A percentile compares a stretch with the other conserved stretches of the same genome.
Evolutionary conservation across 2,888 invertebrate genomes (phyloP).

Genomic region (Ophioninae sp.): DNA sequence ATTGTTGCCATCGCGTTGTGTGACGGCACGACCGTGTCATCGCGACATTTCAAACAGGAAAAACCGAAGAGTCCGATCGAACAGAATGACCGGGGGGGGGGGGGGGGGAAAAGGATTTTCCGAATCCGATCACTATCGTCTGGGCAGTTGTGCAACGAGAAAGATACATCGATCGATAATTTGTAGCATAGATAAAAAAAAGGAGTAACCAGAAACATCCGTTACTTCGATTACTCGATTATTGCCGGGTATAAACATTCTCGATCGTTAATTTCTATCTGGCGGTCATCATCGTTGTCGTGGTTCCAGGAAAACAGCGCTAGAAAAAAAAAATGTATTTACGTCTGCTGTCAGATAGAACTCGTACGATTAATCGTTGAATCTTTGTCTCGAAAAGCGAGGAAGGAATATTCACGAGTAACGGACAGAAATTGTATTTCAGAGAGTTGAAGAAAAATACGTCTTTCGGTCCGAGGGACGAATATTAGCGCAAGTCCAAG

Average conservation of each 20-base stretch:
- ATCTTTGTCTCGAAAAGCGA: slow-evolving; percentile 28
- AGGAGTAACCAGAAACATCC: slow-evolving; percentile 34
- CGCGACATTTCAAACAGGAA: background rate
- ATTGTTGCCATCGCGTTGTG: no score
- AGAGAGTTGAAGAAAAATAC: background rate
- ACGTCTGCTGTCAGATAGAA: slow-evolving; percentile 20
- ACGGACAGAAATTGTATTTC: slow-evolving; percentile 5
- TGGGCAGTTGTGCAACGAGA: slow-evolving; percentile 50
- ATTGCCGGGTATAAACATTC: slow-evolving; percentile 50
- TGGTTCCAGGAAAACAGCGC: background rate
- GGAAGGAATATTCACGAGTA: background rate
- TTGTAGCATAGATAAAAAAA: slow-evolving; percentile 12
- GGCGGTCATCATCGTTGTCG: slow-evolving; percentile 36
- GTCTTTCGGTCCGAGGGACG: no score
- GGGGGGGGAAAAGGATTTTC: slow-evolving; percentile 22
- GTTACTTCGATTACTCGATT: slow-evolving; percentile 54
- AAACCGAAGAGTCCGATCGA: slow-evolving; percentile 3
- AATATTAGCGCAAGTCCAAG: background rate
- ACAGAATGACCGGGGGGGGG: slow-evolving; percentile 4
- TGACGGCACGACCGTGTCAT: no score
- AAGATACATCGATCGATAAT: slow-evolving; percentile 12
- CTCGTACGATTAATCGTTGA: slow-evolving; percentile 31
- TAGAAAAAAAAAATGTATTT: slow-evolving; percentile 38
- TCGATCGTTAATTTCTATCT: slow-evolving; percentile 44
- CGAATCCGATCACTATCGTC: slow-evolving; percentile 56